Base-by-base conservation (phyloP, 2,888 invertebrate genomes). In the Ectemnius continuus region DNA sequence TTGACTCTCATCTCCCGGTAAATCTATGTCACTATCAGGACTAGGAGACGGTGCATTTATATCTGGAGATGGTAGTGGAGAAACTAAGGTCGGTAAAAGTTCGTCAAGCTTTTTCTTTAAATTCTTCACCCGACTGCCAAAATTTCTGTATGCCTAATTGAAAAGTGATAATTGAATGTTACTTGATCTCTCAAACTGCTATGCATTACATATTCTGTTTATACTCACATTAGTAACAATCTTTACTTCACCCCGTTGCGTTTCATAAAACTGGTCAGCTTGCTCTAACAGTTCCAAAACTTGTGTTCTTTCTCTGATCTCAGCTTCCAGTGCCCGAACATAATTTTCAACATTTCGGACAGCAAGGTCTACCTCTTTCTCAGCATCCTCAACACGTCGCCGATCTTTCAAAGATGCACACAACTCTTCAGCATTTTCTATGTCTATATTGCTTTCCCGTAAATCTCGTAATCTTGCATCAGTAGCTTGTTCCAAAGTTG, bases 241-340 rank as follows among this genome's bases (percentile, higher is more conserved):
- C 93, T 97, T 98, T 14, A 98, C 98, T 92, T 99, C 99, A 5
- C 96, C 96, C 75, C 96, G 93, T 90, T 99, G 98, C 18, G 95
- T 96, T 56, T 96, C 95, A 89, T 98, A 97, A 91, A 97, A 98
- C 75, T 95, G 94, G 84, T 96, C 95, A 4, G 97, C 96, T 59
- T 96, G 95, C 67, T 95, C 94, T 61, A 98, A 91, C 47, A 96
- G 91, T 4, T 96, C 95, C 66, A 98, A 92, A 61, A 99, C 92
- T 2, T 95, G 93, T 80, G 94, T 95, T 76, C 98, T 93, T 61
- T 97, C 96, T 71, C 95, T 94, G 28, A 97, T 95, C 91, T 98
- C 97, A 36, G 95, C 92, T 83, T 96, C 96, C 66, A 98, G 91
- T 6, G 96, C 95, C 81, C 94, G 94, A 0, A 97, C 95, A 87